Percentiles rank a stretch among this genome's conserved stretches.
These are phyloP conservation scores for Hystrix brachyura DNA, from an alignment of 2,113 vertebrate genomes.

Conservation along the genomic window DNA sequence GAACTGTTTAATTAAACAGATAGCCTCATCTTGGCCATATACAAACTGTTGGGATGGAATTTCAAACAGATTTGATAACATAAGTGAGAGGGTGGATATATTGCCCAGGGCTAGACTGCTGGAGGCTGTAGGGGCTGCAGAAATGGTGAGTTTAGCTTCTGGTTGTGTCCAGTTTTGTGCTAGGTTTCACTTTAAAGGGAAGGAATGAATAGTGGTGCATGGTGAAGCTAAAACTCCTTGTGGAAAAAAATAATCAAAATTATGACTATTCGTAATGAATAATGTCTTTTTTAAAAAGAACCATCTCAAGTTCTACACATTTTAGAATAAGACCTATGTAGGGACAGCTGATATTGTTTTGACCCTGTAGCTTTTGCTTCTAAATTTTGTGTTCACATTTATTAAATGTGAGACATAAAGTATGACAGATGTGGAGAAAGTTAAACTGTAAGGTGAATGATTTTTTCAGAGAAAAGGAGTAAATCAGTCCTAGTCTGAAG, in stretches of 20 bases:
- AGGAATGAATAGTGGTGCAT: background rate
- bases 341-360: constrained; percentile 1
- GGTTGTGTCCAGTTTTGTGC: background rate
- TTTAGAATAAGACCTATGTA: background rate
- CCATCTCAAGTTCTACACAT: background rate
- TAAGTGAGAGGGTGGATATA: background rate
- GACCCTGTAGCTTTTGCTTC: background rate
- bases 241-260: background rate
- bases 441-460: background rate
- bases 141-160: background rate
- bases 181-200: constrained; percentile 19
- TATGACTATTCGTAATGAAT: background rate
- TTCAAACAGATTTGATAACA: constrained; percentile 43
- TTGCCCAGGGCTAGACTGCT: background rate
- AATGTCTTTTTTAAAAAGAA: background rate
- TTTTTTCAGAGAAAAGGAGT: background rate
- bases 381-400: background rate
- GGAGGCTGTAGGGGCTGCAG: background rate
- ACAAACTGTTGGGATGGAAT: background rate
- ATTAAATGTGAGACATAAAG: background rate
- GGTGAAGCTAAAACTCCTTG: background rate
- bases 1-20: constrained; percentile 32
- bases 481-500: background rate
- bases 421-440: background rate
- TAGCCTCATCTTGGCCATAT: background rate